A percentile compares a stretch with the other conserved stretches of the same genome.
Evolutionary conservation across 2,113 vertebrate genomes (phyloP).

Genomic region (Rana temporaria): DNA sequence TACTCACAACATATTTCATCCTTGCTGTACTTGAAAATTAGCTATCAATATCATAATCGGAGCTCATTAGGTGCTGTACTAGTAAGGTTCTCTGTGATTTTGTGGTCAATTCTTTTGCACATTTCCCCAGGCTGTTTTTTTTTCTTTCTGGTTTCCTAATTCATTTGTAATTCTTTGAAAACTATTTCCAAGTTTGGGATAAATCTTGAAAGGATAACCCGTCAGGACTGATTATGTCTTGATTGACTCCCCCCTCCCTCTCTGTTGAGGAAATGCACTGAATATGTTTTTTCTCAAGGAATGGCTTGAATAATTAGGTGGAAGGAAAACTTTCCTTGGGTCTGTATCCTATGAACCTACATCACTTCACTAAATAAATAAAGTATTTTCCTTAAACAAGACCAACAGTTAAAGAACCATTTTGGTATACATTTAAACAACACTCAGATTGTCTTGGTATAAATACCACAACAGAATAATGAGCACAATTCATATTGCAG

Average conservation of each 20-base stretch:
- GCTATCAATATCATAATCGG: conserved; percentile 57
- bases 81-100: conserved; percentile 46
- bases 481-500: conserved; percentile 3
- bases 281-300: conserved; percentile 55
- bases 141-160: conserved; percentile 51
- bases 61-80: conserved; percentile 41
- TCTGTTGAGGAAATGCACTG: conserved; percentile 46
- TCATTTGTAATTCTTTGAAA: conserved; percentile 57
- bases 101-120: conserved; percentile 21
- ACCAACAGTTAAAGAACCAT: conserved; percentile 13
- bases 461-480: conserved; percentile 7
- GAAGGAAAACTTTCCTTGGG: conserved; percentile 40
- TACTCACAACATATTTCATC: conserved; percentile 50
- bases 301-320: conserved; percentile 48
- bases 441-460: not conserved
- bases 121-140: conserved; percentile 50
- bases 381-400: conserved; percentile 2
- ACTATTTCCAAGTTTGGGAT: conserved; percentile 55
- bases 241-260: conserved; percentile 37
- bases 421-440: conserved; percentile 6
- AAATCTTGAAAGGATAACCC: conserved; percentile 55
- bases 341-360: conserved; percentile 18
- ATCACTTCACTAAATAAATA: conserved; percentile 39
- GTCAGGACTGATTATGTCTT: conserved; percentile 55
- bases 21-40: conserved; percentile 48